A percentile compares a stretch with the other conserved stretches of the same genome.
Evolutionary conservation across 2,888 invertebrate species (phyloP).

Genomic region (Diploptera punctata): DNA sequence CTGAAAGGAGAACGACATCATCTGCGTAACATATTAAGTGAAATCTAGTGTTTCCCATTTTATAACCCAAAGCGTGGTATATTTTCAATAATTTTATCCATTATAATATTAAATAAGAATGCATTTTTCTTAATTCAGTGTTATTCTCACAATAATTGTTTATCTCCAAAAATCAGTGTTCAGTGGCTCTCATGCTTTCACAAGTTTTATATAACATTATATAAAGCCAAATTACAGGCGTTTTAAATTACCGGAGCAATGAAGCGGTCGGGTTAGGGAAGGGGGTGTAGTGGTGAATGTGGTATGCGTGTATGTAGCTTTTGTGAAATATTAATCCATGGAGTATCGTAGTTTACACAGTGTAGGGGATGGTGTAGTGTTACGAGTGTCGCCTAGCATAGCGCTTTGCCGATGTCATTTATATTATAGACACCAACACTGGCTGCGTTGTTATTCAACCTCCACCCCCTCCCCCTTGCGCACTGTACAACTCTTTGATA

Average conservation of each 20-base stretch:
- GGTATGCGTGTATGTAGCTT: constrained; percentile 4
- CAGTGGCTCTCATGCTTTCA: background rate
- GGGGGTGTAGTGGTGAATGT: constrained; percentile 7
- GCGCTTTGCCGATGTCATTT: constrained; percentile 4
- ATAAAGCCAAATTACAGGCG: constrained; percentile 27
- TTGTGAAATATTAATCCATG: constrained; percentile 29
- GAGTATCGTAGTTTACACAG: constrained; percentile 24
- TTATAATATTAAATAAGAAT: no score
- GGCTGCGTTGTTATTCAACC: background rate
- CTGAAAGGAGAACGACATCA: no score
- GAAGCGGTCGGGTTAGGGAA: background rate
- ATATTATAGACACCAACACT: background rate
- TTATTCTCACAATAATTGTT: no score
- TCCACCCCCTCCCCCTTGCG: no score
- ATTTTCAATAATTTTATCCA: no score
- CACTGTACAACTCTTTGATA: constrained; percentile 14
- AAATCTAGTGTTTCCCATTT: no score
- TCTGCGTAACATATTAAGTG: no score
- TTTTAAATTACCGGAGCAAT: constrained; percentile 32
- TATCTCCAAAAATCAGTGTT: background rate
- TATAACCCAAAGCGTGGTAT: no score
- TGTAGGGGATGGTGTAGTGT: background rate
- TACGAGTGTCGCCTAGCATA: background rate
- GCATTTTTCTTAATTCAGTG: no score
- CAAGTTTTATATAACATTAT: background rate